A percentile compares a stretch with the other conserved stretches of the same genome.
These are phyloP conservation scores for Belonocnema kinseyi DNA, from an alignment of 1,140 invertebrate species.

Conservation along the genomic window DNA sequence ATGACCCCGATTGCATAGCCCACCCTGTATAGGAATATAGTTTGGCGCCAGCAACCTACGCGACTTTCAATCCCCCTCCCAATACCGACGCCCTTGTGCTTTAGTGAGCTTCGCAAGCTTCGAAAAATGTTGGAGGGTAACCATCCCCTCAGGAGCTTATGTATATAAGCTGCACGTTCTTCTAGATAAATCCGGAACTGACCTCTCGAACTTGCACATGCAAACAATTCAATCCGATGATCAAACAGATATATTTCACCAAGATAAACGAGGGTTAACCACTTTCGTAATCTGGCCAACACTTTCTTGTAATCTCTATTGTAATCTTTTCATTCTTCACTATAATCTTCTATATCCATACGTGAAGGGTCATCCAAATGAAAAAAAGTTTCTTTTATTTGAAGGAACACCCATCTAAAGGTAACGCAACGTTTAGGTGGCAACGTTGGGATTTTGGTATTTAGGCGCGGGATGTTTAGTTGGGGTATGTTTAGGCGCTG, in stretches of 20 bases:
- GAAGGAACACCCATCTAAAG: too few species aligned
- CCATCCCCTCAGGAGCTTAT: not conserved
- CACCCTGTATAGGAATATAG: constrained; percentile 18
- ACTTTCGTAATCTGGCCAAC: too few species aligned
- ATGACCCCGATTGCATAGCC: constrained; percentile 11
- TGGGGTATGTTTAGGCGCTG: too few species aligned
- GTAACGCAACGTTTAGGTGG: too few species aligned
- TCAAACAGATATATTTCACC: not conserved
- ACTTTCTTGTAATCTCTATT: too few species aligned
- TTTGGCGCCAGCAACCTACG: constrained; percentile 25
- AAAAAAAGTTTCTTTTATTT: too few species aligned
- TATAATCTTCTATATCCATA: too few species aligned
- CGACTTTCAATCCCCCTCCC: not conserved
- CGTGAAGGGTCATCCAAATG: too few species aligned
- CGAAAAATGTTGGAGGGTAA: not conserved
- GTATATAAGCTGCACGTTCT: constrained; percentile 9
- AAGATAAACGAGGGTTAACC: too few species aligned
- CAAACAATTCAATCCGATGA: not conserved
- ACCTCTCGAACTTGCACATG: not conserved
- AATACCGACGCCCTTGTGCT: constrained; percentile 2
- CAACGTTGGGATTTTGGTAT: too few species aligned
- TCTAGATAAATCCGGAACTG: constrained; percentile 11
- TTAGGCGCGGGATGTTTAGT: too few species aligned
- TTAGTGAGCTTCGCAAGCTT: not conserved
- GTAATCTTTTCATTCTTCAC: too few species aligned